Evolutionary conservation across 2,113 vertebrate genomes (phyloP), one percentile per base, ranked within the genome.

Genomic region (Mesocricetus auratus): DNA sequence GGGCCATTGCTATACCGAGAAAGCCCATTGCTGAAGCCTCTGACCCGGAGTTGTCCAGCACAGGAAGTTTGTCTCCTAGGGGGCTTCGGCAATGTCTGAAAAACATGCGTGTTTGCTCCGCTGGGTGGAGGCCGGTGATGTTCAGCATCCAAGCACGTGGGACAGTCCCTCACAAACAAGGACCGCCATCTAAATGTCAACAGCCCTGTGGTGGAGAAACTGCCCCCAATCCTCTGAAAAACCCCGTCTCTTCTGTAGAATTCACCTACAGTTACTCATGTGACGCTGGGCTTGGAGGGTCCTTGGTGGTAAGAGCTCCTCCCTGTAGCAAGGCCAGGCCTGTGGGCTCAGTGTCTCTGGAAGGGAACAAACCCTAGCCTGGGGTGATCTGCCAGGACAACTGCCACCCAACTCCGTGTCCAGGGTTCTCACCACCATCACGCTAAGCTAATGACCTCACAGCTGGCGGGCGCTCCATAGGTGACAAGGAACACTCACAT

Each of bases 31-130:
- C 68, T 9, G 47, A 47, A 36, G 36, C 73, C 77, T 21, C 4
- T 2, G 10, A 31, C 3, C 36, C 36, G 11, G 58, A 5, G 31
- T 17, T 42, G 71, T 50, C 74, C 77, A 0, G 0, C 0, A 26
- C 4, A 19, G 45, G 4, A 7, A 0, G 1, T 9, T 33, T 4
- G 60, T 24, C 36, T 45, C 39, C 56, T 31, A 3, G 8, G n/a
- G 42, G 56, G 39, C 69, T 4, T 1, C 47, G 85, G 53, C 29
- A 15, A 39, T 0, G 0, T 33, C 89, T 68, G 62, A n/a, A 78
- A 78, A 69, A 45, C 13, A 33, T 45, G 31, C 5, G 0, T 22
- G 39, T n/a, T 77, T 73, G 47, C 92, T 47, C 26, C 17, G 7
- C 6, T 17, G 42, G 50, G 7, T 2, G 16, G 9, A 45, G 33